Evolutionary conservation across 1,140 invertebrate genomes (phyloP).

Genomic region (Mesaphorura yosii): DNA sequence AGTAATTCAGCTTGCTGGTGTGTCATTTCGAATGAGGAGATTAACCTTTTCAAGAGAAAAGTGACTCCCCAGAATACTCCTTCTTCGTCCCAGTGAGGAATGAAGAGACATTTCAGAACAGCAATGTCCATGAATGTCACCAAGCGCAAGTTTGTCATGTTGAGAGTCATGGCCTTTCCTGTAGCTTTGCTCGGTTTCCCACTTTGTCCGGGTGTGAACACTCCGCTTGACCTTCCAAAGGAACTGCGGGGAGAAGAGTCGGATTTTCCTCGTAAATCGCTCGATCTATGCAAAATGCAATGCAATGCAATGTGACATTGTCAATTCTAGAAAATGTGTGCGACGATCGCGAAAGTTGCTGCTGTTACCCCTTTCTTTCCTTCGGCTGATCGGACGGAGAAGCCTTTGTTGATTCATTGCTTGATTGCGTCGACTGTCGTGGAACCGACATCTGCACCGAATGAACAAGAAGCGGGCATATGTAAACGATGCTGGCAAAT

Average conservation of each 20-base stretch:
- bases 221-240: constrained; percentile 12
- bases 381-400: constrained; percentile 28
- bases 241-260: constrained; percentile 29
- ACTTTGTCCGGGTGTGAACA: not conserved
- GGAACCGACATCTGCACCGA: constrained; percentile 27
- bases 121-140: constrained; percentile 94
- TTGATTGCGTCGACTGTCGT: too few relatives aligned
- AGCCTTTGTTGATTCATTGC: constrained; percentile 26
- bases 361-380: constrained; percentile 22
- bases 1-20: not conserved
- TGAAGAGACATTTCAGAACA: constrained; percentile 89
- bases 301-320: too few relatives aligned
- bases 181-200: not conserved
- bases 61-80: constrained; percentile 95
- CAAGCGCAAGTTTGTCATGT: constrained; percentile 62
- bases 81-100: constrained; percentile 92
- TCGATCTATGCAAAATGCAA: constrained; percentile 13
- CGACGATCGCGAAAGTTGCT: not conserved
- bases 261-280: constrained; percentile 21
- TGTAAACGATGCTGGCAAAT: not conserved
- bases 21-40: not conserved
- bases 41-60: constrained; percentile 74
- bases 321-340: not conserved
- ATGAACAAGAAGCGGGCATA: not conserved
- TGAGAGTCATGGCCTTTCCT: constrained; percentile 7